Base-by-base conservation (phyloP, 2,113 vertebrate species). In the Candoia aspera region DNA sequence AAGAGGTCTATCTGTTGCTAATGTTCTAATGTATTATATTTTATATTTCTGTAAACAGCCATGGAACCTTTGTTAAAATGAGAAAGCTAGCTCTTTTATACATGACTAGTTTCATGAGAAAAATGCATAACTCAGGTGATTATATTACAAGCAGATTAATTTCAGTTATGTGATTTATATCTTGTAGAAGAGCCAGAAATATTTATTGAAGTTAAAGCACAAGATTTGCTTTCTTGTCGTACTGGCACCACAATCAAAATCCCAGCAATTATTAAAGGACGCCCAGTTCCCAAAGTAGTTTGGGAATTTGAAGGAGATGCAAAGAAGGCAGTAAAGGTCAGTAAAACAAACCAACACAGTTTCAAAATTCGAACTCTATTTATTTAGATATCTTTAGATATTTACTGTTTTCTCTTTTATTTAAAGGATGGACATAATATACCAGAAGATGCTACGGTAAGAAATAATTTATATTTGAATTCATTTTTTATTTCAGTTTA, bases 221-320 rank as follows among this genome's bases (percentile, higher is more conserved):
- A 98, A 5, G 99, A 99, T 59, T 96, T 98, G 90, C 97, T 99
- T 92, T 96, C 97, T 94, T 98, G 98, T 94, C 97, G 97, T 97
- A 98, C 99, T 91, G 98, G 99, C 90, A 97, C 98, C 37, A 95
- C 97, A 93, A 98, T 99, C 94, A 98, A 94, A 97, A 99, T 99
- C 89, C 98, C 98, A 13, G 98, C 97, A 93, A 93, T 98, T 87
- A 97, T 99, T 95, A 98, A 97, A 0, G 99, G 99, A 53, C 98
- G 98, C 58, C 99, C 99, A 19, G 89, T 98, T 93, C 99, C 99
- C 89, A 99, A 98, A 96, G 97, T 98, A 92, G 98, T 98, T 94
- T 99, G 99, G 99, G 98, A 98, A 83, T 99, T 98, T 90, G 99
- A 99, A 46, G 99, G 99, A 95, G 97, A 98, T 33, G 99, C 99